Percentiles rank a stretch among this genome's conserved stretches.
These are phyloP conservation scores for Kryptolebias ocellatus DNA, from an alignment of 2,797 vertebrate species.

Conservation along the genomic window DNA sequence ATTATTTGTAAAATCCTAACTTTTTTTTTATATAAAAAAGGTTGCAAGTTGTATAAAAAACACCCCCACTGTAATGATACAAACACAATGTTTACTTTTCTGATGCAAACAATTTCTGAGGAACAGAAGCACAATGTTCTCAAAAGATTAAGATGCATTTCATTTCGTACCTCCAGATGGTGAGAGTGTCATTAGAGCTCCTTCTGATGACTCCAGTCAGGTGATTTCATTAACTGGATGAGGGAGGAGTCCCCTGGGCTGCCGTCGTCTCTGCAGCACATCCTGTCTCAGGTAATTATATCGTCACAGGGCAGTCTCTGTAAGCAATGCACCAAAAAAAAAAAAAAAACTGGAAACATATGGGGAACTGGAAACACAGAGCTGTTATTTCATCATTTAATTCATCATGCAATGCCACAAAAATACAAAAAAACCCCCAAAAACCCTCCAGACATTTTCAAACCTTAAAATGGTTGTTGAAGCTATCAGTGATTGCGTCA, in stretches of 20 bases:
- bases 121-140: neutral
- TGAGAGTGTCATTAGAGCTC: conserved; percentile 25
- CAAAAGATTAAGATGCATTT: neutral
- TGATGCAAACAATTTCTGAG: neutral
- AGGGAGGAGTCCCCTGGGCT: conserved; percentile 38
- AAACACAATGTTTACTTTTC: neutral
- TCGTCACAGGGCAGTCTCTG: conserved; percentile 60
- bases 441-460: neutral
- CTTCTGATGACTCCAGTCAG: conserved; percentile 42
- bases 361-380: conserved; percentile 52
- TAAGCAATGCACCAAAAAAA: conserved; percentile 15
- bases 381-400: conserved; percentile 14
- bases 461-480: neutral
- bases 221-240: conserved; percentile 53
- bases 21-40: too few relatives aligned
- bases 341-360: conserved; percentile 63
- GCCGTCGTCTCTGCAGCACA: conserved; percentile 49
- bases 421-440: neutral
- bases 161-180: conserved; percentile 7
- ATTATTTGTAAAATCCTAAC: too few relatives aligned
- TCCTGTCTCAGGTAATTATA: conserved; percentile 62
- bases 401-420: conserved; percentile 2
- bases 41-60: too few relatives aligned
- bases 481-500: neutral
- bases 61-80: too few relatives aligned